These are phyloP conservation scores for Physella acuta DNA, from an alignment of 1,140 invertebrate genomes.

Conservation along the genomic window DNA sequence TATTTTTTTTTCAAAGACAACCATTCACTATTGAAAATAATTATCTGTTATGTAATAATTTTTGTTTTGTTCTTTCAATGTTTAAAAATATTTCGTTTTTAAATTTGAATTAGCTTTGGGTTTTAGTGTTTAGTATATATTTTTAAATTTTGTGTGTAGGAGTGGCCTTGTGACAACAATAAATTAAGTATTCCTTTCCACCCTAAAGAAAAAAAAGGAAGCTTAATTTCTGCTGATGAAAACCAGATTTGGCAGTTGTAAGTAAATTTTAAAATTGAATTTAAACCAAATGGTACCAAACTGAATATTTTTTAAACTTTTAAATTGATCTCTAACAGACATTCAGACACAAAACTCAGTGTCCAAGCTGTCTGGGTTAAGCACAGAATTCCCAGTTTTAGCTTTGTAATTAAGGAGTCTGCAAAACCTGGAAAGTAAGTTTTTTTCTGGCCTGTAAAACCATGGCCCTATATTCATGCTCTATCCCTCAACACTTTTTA, in stretches of 20 bases:
- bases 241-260: slow-evolving; percentile 53
- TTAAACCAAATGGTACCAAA: neutral
- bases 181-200: slow-evolving; percentile 35
- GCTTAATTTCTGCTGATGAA: slow-evolving; percentile 39
- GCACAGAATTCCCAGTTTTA: slow-evolving; percentile 61
- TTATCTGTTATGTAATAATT: too few species aligned
- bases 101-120: too few species aligned
- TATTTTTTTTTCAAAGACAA: too few species aligned
- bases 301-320: neutral
- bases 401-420: slow-evolving; percentile 57
- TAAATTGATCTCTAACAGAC: slow-evolving; percentile 29
- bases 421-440: slow-evolving; percentile 49
- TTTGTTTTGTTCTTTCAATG: too few species aligned
- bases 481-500: too few species aligned
- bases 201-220: slow-evolving; percentile 54
- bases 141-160: slow-evolving; percentile 26
- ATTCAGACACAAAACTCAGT: slow-evolving; percentile 42
- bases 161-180: slow-evolving; percentile 39
- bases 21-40: too few species aligned
- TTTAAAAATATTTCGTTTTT: too few species aligned
- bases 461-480: too few species aligned
- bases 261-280: slow-evolving; percentile 28
- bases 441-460: too few species aligned
- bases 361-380: slow-evolving; percentile 57
- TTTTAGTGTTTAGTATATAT: neutral